Conservation (phyloP, 2,888 invertebrate species). For the Papilio protenor region DNA sequence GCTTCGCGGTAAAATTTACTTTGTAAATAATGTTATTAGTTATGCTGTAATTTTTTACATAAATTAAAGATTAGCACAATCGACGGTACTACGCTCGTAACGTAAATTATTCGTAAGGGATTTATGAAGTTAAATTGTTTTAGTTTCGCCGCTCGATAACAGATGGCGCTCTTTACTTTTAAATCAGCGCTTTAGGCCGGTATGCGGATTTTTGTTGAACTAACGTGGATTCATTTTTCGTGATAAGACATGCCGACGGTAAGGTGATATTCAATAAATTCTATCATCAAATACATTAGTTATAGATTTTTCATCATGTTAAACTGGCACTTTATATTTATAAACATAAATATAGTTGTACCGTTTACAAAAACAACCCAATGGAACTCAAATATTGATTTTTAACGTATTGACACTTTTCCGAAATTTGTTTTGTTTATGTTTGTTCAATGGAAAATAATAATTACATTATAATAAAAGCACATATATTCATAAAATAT, state of each 20-base stretch:
- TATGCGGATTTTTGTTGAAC: conserved; percentile 34
- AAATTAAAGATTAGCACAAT: not conserved
- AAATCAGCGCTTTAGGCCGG: conserved; percentile 50
- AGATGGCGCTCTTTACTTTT: conserved; percentile 65
- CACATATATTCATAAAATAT: not conserved
- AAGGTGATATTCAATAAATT: not conserved
- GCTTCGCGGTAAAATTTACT: not conserved
- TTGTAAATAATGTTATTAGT: not conserved
- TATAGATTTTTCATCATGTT: not conserved
- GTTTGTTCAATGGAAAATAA: not conserved
- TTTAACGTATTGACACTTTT: too few relatives aligned
- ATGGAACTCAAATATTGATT: too few relatives aligned
- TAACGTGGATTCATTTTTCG: conserved; percentile 44
- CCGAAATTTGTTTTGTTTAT: too few relatives aligned
- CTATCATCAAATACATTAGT: not conserved
- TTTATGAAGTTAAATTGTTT: not conserved
- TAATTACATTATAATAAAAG: not conserved
- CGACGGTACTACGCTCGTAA: not conserved
- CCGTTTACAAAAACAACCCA: too few relatives aligned
- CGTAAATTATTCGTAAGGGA: not conserved
- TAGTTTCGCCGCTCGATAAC: conserved; percentile 66
- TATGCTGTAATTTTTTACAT: not conserved
- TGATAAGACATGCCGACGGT: not conserved
- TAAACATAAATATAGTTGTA: too few relatives aligned
- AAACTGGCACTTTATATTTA: too few relatives aligned